phyloP scores from a whole-genome alignment of 2,888 invertebrate genomes.

The Cephus nigrinus region DNA sequence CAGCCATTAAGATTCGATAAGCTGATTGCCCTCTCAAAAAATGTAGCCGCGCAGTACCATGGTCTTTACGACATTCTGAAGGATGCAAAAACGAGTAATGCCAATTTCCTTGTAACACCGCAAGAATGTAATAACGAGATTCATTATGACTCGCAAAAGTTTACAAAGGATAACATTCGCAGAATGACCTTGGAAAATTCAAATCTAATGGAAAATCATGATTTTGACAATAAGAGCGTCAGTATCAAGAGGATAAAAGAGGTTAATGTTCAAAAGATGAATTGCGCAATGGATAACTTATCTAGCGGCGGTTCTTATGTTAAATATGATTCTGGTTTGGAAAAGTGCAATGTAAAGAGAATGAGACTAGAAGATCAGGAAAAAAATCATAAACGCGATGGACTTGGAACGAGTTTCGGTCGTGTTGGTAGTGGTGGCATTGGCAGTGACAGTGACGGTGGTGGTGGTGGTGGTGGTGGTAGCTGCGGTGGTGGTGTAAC shows the following conservation, averaged over 20 bases:
- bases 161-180: slow-evolving; percentile 67
- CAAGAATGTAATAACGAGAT: slow-evolving; percentile 67
- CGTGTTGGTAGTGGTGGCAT: no score
- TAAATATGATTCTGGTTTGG: slow-evolving; percentile 57
- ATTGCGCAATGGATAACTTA: slow-evolving; percentile 47
- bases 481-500: slow-evolving; percentile 13
- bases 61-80: slow-evolving; percentile 69
- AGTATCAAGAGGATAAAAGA: slow-evolving; percentile 68
- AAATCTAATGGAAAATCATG: slow-evolving; percentile 64
- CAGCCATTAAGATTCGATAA: slow-evolving; percentile 39
- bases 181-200: slow-evolving; percentile 64
- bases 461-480: no score
- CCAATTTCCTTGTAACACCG: slow-evolving; percentile 68
- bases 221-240: slow-evolving; percentile 65
- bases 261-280: slow-evolving; percentile 63
- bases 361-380: slow-evolving; percentile 64
- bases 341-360: slow-evolving; percentile 64
- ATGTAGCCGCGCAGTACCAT: slow-evolving; percentile 43
- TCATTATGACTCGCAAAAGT: slow-evolving; percentile 71
- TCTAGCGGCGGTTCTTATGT: slow-evolving; percentile 53
- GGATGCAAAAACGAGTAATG: slow-evolving; percentile 72
- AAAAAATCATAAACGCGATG: slow-evolving; percentile 58
- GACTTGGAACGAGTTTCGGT: slow-evolving; percentile 34
- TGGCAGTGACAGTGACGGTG: no score
- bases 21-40: slow-evolving; percentile 44